Evolutionary conservation across 92 coral and sea anemone genomes (phyloP).

Genomic region (Palythoa grandiflora): DNA sequence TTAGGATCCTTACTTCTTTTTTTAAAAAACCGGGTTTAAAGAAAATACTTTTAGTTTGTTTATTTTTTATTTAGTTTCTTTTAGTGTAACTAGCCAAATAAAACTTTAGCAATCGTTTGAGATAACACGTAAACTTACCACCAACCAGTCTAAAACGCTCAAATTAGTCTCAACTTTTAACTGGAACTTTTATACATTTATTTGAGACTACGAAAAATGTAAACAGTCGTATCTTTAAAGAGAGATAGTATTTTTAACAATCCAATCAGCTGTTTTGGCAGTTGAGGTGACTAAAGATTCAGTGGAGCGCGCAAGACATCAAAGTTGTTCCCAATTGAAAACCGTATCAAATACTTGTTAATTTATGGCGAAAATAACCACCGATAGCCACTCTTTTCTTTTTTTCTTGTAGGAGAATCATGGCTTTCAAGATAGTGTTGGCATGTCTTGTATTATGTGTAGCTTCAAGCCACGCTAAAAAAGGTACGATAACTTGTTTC

Average conservation of each 20-base stretch:
- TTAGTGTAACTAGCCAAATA: not conserved
- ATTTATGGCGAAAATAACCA: not conserved
- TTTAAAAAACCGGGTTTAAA: not conserved
- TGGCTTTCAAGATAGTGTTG: constrained; percentile 28
- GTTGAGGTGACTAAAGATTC: not conserved
- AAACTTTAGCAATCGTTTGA: not conserved
- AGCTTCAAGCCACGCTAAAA: constrained; percentile 33
- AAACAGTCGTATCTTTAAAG: not conserved
- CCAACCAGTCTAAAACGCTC: not conserved
- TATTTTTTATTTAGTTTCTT: not conserved
- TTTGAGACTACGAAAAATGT: not conserved
- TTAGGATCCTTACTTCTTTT: not conserved
- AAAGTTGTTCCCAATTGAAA: not conserved
- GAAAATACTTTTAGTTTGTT: not conserved
- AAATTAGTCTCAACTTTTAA: not conserved
- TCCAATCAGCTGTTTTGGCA: not conserved
- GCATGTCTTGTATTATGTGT: constrained; percentile 18
- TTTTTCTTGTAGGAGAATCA: constrained; percentile 1
- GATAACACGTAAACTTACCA: not conserved
- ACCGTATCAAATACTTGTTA: not conserved
- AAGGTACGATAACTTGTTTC: not conserved
- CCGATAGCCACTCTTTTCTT: not conserved
- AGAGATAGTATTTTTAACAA: not conserved
- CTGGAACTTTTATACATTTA: too few relatives aligned
- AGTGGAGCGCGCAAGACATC: not conserved